phyloP scores from a whole-genome alignment of 2,113 vertebrate species.

The Calcarius ornatus region DNA sequence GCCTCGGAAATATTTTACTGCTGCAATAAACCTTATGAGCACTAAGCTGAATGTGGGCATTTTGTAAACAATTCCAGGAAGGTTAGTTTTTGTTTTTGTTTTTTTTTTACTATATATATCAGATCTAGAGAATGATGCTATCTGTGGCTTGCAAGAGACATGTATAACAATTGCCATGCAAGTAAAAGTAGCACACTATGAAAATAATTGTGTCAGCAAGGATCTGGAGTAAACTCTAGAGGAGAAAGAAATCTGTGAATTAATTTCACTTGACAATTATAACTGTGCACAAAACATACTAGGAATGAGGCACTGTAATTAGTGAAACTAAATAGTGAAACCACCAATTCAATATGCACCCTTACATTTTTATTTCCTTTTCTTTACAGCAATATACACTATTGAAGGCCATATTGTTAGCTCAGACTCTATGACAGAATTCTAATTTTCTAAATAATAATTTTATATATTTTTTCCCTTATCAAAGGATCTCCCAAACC shows the following conservation, averaged over 20 bases:
- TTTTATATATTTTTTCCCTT: background rate
- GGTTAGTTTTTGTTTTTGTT: background rate
- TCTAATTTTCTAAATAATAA: background rate
- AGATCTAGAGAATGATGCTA: background rate
- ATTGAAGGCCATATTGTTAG: background rate
- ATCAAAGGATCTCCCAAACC: background rate
- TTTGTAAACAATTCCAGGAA: background rate
- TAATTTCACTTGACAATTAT: background rate
- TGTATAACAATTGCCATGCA: background rate
- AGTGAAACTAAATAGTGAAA: background rate
- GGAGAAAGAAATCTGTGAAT: background rate
- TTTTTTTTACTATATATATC: background rate
- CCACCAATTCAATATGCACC: background rate
- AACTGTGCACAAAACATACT: background rate
- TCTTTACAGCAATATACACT: background rate
- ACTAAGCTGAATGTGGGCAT: background rate
- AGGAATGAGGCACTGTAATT: background rate
- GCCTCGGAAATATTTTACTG: background rate
- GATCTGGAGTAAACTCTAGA: background rate
- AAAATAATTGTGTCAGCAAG: background rate
- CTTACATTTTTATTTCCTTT: background rate
- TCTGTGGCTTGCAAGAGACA: background rate
- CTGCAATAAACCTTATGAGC: background rate
- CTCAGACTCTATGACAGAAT: fast-evolving
- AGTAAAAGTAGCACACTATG: background rate